phyloP scores from a whole-genome alignment of 2,888 invertebrate genomes.

The Cybosia mesomella region DNA sequence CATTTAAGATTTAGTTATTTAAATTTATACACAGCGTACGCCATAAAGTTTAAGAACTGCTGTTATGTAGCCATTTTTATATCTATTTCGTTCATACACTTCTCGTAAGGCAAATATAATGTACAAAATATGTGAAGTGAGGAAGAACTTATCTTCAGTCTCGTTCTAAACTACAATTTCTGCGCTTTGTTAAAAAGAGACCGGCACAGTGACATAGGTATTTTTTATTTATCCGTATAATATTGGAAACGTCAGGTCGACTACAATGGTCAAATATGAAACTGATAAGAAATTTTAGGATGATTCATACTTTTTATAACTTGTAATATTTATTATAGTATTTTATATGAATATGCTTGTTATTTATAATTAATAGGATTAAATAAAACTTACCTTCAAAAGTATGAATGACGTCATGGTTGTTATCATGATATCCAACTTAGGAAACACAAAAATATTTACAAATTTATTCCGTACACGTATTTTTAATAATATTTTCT shows the following conservation, averaged over 20 bases:
- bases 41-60: slow-evolving; percentile 59
- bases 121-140: slow-evolving; percentile 30
- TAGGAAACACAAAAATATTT: slow-evolving; percentile 76
- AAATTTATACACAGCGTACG: slow-evolving; percentile 23
- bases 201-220: slow-evolving; percentile 28
- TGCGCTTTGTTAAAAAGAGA: slow-evolving; percentile 63
- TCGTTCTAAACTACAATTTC: slow-evolving; percentile 28
- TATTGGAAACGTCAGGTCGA: slow-evolving; percentile 75
- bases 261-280: slow-evolving; percentile 76
- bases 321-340: slow-evolving; percentile 37
- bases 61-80: slow-evolving; percentile 59
- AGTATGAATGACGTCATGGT: slow-evolving; percentile 87
- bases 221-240: slow-evolving; percentile 52
- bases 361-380: slow-evolving; percentile 25
- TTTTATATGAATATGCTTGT: slow-evolving; percentile 32
- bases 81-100: slow-evolving; percentile 70
- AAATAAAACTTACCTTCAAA: slow-evolving; percentile 76
- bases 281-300: slow-evolving; percentile 73
- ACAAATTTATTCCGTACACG: slow-evolving; percentile 59
- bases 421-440: slow-evolving; percentile 86
- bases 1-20: slow-evolving; percentile 17
- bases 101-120: slow-evolving; percentile 61
- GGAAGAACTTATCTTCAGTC: slow-evolving; percentile 23
- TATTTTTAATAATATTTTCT: slow-evolving; percentile 61
- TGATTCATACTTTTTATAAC: slow-evolving; percentile 61